phyloP scores from a whole-genome alignment of 2,888 invertebrate genomes.

The Pheosia tremula region DNA sequence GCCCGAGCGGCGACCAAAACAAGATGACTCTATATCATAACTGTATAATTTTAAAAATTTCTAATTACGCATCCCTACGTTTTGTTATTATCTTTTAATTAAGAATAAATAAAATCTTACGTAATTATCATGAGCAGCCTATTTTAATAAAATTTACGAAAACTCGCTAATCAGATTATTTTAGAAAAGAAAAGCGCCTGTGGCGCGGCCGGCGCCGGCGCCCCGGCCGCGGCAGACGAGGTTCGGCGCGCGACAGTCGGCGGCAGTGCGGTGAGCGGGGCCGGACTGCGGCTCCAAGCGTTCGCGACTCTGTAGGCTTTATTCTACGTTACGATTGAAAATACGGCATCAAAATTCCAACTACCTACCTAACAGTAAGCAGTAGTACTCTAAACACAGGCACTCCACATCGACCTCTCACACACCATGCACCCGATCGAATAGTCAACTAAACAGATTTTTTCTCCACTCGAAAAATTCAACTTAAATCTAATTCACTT shows the following conservation, averaged over 20 bases:
- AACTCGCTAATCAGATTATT: conserved; percentile 78
- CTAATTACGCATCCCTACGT: conserved; percentile 84
- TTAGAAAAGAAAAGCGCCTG: conserved; percentile 78
- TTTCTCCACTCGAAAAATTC: conserved; percentile 81
- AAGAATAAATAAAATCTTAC: conserved; percentile 82
- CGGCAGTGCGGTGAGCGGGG: conserved; percentile 46
- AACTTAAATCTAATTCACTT: conserved; percentile 83
- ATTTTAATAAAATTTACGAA: conserved; percentile 83
- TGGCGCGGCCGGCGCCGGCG: conserved; percentile 34
- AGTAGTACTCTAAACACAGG: conserved; percentile 82
- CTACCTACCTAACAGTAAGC: conserved; percentile 85
- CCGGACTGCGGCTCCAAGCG: conserved; percentile 51
- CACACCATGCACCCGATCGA: conserved; percentile 80
- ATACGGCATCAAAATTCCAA: conserved; percentile 83
- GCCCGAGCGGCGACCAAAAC: conserved; percentile 66
- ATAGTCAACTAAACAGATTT: conserved; percentile 78
- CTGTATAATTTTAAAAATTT: conserved; percentile 84
- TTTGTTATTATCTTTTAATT: conserved; percentile 84
- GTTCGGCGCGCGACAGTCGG: conserved; percentile 38
- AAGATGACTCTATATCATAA: conserved; percentile 81
- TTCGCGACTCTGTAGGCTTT: conserved; percentile 76
- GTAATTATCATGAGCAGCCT: conserved; percentile 83
- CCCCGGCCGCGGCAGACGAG: conserved; percentile 23
- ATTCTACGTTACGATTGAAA: conserved; percentile 81
- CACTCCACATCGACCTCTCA: conserved; percentile 82